These are phyloP conservation scores for Dicyrtoma fusca DNA, from an alignment of 2,888 invertebrate species.

Conservation along the genomic window DNA sequence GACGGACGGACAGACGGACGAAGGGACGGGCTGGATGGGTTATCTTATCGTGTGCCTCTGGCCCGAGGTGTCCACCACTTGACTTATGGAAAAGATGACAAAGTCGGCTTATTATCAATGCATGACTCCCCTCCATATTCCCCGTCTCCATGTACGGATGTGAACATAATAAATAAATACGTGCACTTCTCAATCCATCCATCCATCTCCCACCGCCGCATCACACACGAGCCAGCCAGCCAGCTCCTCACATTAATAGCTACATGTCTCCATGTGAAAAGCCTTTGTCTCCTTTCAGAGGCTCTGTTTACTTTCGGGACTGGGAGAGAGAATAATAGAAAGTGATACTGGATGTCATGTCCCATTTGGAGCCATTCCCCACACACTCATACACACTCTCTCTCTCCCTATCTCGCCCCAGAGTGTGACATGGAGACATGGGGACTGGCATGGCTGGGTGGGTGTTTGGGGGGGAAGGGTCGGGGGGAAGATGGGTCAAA, in stretches of 20 bases:
- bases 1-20: no score
- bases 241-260: no score
- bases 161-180: no score
- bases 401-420: background rate
- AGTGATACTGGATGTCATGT: background rate
- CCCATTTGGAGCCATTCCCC: background rate
- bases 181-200: no score
- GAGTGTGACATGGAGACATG: background rate
- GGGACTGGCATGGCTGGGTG: constrained; percentile 1
- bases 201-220: no score
- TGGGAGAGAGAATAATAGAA: background rate
- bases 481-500: constrained; percentile 17
- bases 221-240: no score
- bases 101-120: constrained; percentile 16
- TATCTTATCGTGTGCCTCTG: background rate
- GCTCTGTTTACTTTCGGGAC: background rate
- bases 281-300: background rate
- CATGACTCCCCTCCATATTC: background rate
- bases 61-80: background rate
- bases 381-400: no score
- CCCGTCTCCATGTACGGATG: no score
- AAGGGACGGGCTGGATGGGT: background rate
- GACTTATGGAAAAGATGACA: constrained; percentile 15
- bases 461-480: background rate
- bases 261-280: no score